phyloP scores from a whole-genome alignment of 2,888 invertebrate genomes.

The Busseola fusca region DNA sequence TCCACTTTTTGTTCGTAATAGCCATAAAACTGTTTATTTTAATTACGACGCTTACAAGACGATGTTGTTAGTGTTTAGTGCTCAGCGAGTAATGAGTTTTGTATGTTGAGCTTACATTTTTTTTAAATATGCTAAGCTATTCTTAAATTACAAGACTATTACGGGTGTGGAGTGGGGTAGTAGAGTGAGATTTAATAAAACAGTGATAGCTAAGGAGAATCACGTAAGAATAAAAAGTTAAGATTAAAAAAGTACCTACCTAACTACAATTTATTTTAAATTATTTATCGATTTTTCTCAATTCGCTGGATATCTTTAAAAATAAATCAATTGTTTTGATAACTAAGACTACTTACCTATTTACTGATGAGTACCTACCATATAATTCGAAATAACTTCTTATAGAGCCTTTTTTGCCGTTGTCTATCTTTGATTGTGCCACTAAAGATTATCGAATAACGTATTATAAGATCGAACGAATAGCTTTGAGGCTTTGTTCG shows the following conservation, averaged over 20 bases:
- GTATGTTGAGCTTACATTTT: constrained; percentile 8
- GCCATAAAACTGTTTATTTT: constrained; percentile 52
- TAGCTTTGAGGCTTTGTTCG: constrained; percentile 36
- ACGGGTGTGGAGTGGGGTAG: neutral
- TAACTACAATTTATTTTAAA: neutral
- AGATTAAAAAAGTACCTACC: neutral
- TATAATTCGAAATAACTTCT: constrained; percentile 14
- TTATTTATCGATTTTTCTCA: neutral
- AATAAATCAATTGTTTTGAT: neutral
- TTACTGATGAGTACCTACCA: neutral
- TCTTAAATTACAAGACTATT: constrained; percentile 18
- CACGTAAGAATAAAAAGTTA: neutral
- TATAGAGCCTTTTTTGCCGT: constrained; percentile 11
- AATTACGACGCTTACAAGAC: constrained; percentile 44
- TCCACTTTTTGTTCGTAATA: constrained; percentile 34
- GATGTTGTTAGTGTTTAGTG: constrained; percentile 34
- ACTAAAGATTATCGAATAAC: constrained; percentile 47
- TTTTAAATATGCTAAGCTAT: neutral
- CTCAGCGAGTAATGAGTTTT: constrained; percentile 28
- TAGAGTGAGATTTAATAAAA: neutral
- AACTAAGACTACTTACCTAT: constrained; percentile 3
- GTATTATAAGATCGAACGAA: constrained; percentile 42
- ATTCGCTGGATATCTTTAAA: neutral
- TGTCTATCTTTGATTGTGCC: constrained; percentile 29
- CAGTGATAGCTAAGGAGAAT: neutral